Evolutionary conservation across 2,797 vertebrate species (phyloP).

Genomic region (Pipistrellus nathusii): DNA sequence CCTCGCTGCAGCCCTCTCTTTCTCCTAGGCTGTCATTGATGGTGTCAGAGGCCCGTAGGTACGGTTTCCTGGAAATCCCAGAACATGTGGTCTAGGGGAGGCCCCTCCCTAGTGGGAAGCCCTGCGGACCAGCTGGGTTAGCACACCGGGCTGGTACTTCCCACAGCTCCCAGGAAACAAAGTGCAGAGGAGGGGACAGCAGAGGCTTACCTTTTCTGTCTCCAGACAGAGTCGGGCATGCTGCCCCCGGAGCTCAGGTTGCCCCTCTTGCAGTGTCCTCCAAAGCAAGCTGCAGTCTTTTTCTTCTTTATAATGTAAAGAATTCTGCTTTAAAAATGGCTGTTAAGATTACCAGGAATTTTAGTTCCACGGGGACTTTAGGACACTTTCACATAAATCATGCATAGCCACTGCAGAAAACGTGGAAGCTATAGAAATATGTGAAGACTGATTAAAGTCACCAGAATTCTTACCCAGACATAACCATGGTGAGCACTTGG

Average conservation of each 20-base stretch:
- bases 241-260: constrained; percentile 61
- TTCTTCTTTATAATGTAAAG: background rate
- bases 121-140: constrained; percentile 37
- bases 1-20: background rate
- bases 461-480: background rate
- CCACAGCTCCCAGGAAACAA: constrained; percentile 79
- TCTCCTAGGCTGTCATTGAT: constrained; percentile 41
- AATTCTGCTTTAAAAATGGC: constrained; percentile 24
- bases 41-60: constrained; percentile 60
- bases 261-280: constrained; percentile 42
- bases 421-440: background rate
- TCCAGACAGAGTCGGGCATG: background rate
- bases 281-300: background rate
- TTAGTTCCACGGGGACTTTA: background rate
- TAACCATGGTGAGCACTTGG: background rate
- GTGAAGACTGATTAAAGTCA: background rate
- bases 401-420: background rate
- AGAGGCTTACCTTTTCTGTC: constrained; percentile 71
- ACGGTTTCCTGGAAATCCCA: constrained; percentile 73
- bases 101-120: constrained; percentile 61
- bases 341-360: constrained; percentile 11
- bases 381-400: background rate
- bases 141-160: constrained; percentile 69
- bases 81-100: background rate
- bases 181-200: constrained; percentile 75